Base-by-base conservation (phyloP, 2,797 vertebrate species). In the Cirrhinus molitorella region DNA sequence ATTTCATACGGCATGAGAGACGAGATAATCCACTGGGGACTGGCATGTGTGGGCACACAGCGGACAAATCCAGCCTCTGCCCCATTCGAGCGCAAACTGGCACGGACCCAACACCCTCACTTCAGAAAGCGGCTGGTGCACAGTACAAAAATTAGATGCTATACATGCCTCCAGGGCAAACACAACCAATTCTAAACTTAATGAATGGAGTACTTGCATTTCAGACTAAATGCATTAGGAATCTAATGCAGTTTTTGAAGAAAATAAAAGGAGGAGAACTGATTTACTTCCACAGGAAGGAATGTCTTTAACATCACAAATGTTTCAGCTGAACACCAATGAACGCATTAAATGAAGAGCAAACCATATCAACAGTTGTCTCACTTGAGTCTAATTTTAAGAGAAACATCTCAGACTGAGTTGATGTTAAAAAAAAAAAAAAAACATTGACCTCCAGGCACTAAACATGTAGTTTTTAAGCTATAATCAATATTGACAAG, bases 11-110 rank as follows among this genome's bases (percentile, higher is more conserved):
- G 59, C 61, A 70, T 49, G 17, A 76, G 51, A 75, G 31, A 57
- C 16, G 68, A 79, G 67, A 57, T 86, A 83, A 86, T 86, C 81
- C 76, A 67, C 23, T 21, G 28, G 78, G 55, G 75, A 83, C 79
- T 67, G 74, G 61, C 43, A 34, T 82, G 66, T 55, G 73, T 77
- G 65, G 74, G 63, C 81, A 77, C 63, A 68, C 57, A 19, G 47
- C 37, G 61, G 81, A 55, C 72, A 67, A 25, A 83, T 83, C 72
- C 73, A 83, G 49, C 81, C 59, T 66, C 49, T 45, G 72, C 47
- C 81, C 80, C 34, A 65, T 51, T 65, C 68, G 1, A 47, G n/a
- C 65, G 34, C 43, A 57, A 55, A 47, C 68, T 51, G 67, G 59
- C 73, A 78, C 7, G 3, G 17, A 74, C 63, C 61, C 80, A 80